phyloP scores from a whole-genome alignment of 53 echinoderm and acorn worm genomes.

The Antedon mediterranea region DNA sequence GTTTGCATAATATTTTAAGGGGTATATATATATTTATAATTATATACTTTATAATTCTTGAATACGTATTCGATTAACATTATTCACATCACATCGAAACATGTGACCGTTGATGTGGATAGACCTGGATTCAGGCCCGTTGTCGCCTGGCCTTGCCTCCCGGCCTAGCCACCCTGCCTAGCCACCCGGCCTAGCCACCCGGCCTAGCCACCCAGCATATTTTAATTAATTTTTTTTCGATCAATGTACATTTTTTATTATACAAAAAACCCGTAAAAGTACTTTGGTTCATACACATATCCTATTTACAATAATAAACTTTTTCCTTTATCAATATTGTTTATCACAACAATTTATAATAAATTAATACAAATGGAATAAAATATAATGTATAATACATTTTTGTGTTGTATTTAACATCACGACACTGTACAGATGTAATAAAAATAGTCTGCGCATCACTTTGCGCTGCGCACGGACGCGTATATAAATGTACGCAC shows the following conservation, averaged over 20 bases:
- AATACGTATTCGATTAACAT: too few relatives aligned
- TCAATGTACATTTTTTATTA: background rate
- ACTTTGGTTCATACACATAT: background rate
- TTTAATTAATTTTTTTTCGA: background rate
- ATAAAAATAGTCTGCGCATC: background rate
- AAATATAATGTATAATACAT: background rate
- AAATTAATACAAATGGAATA: background rate
- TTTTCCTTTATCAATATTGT: background rate
- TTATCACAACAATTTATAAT: background rate
- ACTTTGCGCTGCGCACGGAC: background rate
- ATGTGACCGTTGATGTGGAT: too few relatives aligned
- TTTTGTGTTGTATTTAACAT: background rate
- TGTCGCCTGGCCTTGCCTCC: too few relatives aligned
- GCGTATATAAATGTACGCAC: too few relatives aligned
- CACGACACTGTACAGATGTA: too few relatives aligned
- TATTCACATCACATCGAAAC: too few relatives aligned
- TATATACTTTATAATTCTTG: too few relatives aligned
- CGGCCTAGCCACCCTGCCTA: too few relatives aligned
- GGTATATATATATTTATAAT: too few relatives aligned
- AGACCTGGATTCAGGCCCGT: too few relatives aligned
- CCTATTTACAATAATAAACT: background rate
- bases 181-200: too few relatives aligned
- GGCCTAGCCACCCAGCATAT: too few relatives aligned
- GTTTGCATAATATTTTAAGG: background rate
- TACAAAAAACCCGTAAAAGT: background rate